These are phyloP conservation scores for Porites divaricata DNA, from an alignment of 92 coral and sea anemone species.

Conservation along the genomic window DNA sequence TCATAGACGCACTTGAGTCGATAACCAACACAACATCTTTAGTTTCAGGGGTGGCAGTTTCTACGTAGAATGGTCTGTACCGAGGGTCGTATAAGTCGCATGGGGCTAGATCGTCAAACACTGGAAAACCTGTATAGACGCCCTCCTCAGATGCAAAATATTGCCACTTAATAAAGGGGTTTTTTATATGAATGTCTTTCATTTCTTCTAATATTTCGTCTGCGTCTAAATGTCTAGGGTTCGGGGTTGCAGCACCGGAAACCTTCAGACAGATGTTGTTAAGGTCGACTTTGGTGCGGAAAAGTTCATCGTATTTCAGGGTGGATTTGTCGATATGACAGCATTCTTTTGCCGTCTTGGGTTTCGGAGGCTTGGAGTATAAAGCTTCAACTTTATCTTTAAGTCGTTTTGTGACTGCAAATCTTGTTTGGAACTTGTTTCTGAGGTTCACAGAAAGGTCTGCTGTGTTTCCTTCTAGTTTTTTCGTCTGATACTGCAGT, in stretches of 20 bases:
- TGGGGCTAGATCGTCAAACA: not conserved
- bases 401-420: conserved; percentile 28
- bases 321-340: conserved; percentile 32
- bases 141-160: conserved; percentile 72
- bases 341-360: conserved; percentile 24
- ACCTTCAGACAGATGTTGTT: conserved; percentile 21
- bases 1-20: conserved; percentile 63
- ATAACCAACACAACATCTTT: too few relatives aligned
- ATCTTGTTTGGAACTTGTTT: conserved; percentile 41
- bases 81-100: conserved; percentile 58
- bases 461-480: conserved; percentile 27
- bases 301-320: conserved; percentile 32
- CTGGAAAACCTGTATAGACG: conserved; percentile 46
- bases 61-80: conserved; percentile 51
- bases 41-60: too few relatives aligned
- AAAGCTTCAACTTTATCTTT: conserved; percentile 37
- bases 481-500: not conserved
- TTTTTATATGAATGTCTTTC: conserved; percentile 31
- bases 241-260: conserved; percentile 18
- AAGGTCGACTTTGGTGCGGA: conserved; percentile 36
- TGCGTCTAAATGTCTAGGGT: conserved; percentile 28
- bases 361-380: conserved; percentile 4
- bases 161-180: conserved; percentile 65
- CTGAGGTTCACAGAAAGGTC: conserved; percentile 28
- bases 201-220: conserved; percentile 20